These are phyloP conservation scores for Scatophagus argus DNA, from an alignment of 2,113 vertebrate species.

Conservation along the genomic window DNA sequence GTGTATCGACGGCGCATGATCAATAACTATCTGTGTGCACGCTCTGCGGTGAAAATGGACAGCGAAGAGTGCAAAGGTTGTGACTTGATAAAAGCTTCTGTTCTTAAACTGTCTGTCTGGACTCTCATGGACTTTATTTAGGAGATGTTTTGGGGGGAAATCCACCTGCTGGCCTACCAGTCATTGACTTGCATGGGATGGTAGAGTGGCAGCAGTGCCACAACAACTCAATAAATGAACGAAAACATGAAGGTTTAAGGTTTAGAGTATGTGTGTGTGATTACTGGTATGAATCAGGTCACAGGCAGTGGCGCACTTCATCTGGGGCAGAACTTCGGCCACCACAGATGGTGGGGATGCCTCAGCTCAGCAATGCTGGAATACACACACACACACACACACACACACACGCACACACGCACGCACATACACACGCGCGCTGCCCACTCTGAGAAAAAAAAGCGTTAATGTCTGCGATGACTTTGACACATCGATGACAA, in stretches of 20 bases:
- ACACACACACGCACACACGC: slow-evolving; percentile 2
- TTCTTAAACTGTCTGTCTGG: neutral
- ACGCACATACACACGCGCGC: slow-evolving; percentile 9
- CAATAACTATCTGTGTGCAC: slow-evolving; percentile 41
- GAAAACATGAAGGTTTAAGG: neutral
- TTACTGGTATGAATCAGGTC: slow-evolving; percentile 68
- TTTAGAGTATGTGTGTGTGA: slow-evolving; percentile 29
- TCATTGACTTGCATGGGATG: neutral
- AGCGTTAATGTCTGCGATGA: slow-evolving; percentile 34
- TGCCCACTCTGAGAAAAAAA: slow-evolving; percentile 22
- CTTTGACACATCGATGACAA: slow-evolving; percentile 39
- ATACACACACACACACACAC: slow-evolving; percentile 21
- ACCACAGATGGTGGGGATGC: slow-evolving; percentile 78
- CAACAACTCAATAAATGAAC: slow-evolving; percentile 15
- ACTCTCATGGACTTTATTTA: slow-evolving; percentile 5
- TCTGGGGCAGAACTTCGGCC: slow-evolving; percentile 79
- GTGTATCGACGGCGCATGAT: slow-evolving; percentile 45
- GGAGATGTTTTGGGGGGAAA: neutral
- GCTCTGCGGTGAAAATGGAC: slow-evolving; percentile 38
- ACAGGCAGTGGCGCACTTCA: slow-evolving; percentile 74
- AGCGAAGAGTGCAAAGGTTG: slow-evolving; percentile 23
- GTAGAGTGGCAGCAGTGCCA: no score
- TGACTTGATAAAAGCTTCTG: slow-evolving; percentile 17
- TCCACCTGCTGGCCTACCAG: neutral
- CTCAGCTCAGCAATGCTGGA: slow-evolving; percentile 62